Evolutionary conservation across 2,888 invertebrate genomes (phyloP), one percentile per base, ranked within the genome.

Genomic region (Caenorhabditis sp.): DNA sequence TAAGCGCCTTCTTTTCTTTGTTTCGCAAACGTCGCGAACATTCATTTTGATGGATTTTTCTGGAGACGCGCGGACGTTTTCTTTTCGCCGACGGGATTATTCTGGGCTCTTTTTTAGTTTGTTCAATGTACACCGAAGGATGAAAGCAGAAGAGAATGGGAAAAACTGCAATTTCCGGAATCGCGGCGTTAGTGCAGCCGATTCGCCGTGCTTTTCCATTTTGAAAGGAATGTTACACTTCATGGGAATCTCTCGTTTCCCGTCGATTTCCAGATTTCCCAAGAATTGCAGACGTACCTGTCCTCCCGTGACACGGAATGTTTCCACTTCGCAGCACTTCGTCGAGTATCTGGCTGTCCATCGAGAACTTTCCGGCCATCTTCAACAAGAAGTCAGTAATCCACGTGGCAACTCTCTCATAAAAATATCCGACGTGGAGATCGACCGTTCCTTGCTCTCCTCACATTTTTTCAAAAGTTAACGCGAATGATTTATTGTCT

Each of bases 321-420:
- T 82, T 82, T 11, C 82, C 82, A 59, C 78, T 82, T 17, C 65
- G 48, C 39, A 84, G 75, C 1, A 84, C 81, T 52, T 81, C 82
- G 30, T 82, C 81, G 58, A 84, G 61, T 45, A 79, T 76, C 46
- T 78, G 78, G 53, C 78, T 78, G 22, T 78, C 73, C 61, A 61
- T 70, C 5, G 52, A 37, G 58, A 76, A 63, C 30, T 58, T 65
- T 13, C 53, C 59, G 1, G 52, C 55, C 73, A 74, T 74, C 35
- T 74, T 15, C n/a, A 26, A 48, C 22, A 15, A n/a, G 30, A 48
- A 27, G 15, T 5, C 13, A 17, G 48, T 26, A 13, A 24, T 11
- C 2, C 27, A 22, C 48, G 30, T 35, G 52, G 7, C 35, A 9
- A 2, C 35, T n/a, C n/a, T n/a, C n/a, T n/a, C n/a, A n/a, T n/a